Conservation (phyloP, 2,797 vertebrate genomes). For the Pangasius mekongensis region DNA sequence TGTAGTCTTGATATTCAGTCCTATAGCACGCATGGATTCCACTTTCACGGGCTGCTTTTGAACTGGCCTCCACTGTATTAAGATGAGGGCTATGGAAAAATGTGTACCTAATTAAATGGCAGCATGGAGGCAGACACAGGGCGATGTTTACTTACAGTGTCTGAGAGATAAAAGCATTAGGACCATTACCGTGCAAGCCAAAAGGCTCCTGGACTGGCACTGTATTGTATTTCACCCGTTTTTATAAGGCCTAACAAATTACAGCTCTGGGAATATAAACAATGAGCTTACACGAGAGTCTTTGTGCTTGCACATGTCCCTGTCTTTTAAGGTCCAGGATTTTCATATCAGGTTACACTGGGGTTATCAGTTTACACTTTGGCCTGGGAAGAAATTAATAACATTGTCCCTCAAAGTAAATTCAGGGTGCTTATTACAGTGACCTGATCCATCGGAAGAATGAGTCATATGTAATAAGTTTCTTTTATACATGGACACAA, state of each 20-base stretch:
- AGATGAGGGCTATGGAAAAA: conserved; percentile 62
- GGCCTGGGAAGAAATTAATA: conserved; percentile 56
- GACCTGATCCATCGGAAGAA: conserved; percentile 27
- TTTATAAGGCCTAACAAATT: conserved; percentile 65
- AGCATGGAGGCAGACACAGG: conserved; percentile 55
- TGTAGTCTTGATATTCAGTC: background rate
- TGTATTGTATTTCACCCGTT: conserved; percentile 60
- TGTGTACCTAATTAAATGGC: conserved; percentile 64
- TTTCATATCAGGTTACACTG: conserved; percentile 59
- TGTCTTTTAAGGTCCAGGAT: conserved; percentile 55
- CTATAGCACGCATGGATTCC: conserved; percentile 25
- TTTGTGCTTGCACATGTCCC: conserved; percentile 59
- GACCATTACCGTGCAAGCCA: conserved; percentile 60
- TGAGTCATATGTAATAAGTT: background rate
- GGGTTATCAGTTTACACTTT: conserved; percentile 55
- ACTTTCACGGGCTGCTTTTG: conserved; percentile 34
- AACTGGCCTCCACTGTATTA: conserved; percentile 51
- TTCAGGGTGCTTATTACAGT: conserved; percentile 31
- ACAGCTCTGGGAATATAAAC: conserved; percentile 65
- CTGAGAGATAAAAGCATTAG: conserved; percentile 66
- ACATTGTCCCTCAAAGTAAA: conserved; percentile 44
- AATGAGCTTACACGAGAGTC: conserved; percentile 58
- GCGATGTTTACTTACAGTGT: conserved; percentile 61
- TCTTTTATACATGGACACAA: background rate
- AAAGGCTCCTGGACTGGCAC: conserved; percentile 58